Base-by-base conservation (phyloP, 2,113 vertebrate genomes). In the Chroicocephalus ridibundus region DNA sequence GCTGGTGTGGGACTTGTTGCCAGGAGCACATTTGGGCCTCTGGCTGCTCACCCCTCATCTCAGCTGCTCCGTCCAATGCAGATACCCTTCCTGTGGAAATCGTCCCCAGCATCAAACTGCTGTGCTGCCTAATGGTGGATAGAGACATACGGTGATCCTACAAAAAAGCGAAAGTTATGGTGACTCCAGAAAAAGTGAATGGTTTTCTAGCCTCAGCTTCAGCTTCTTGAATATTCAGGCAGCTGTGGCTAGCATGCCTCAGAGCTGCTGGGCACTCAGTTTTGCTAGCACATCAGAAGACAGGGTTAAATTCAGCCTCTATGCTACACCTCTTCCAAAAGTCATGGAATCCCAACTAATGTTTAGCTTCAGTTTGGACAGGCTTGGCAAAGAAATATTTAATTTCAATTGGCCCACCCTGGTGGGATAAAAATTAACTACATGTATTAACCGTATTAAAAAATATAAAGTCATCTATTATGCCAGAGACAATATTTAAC, bases 11-110 rank as follows among this genome's bases (percentile, higher is more conserved):
- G 31, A 24, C 36, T 62, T 4, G 2, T n/a, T 49, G 74, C 84
- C n/a, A 10, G 29, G 10, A 52, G 42, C 1, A 1, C 3, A 0
- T 0, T 1, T 34, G 24, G 4, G 55, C 44, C 2, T 52, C 15
- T 8, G 58, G 34, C 34, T 58, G 55, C 60, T 64, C 25, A 15
- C 51, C 38, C 15, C 0, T 20, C 2, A 4, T 22, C 69, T 69
- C 31, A 40, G 31, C 66, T 86, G 18, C 2, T 42, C 15, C 3
- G 1, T 31, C 26, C 72, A 15, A 0, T 32, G 47, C 18, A 15
- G 42, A 15, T 3, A 36, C 11, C 65, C 34, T 72, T 60, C 54
- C 40, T 20, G 0, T 40, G 54, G 68, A 34, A 61, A 25, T 60
- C 24, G 12, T 7, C 31, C 18, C 46, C 3, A 21, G 20, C 34